These are phyloP conservation scores for Idaea dimidiata DNA, from an alignment of 2,888 invertebrate species.

Conservation along the genomic window DNA sequence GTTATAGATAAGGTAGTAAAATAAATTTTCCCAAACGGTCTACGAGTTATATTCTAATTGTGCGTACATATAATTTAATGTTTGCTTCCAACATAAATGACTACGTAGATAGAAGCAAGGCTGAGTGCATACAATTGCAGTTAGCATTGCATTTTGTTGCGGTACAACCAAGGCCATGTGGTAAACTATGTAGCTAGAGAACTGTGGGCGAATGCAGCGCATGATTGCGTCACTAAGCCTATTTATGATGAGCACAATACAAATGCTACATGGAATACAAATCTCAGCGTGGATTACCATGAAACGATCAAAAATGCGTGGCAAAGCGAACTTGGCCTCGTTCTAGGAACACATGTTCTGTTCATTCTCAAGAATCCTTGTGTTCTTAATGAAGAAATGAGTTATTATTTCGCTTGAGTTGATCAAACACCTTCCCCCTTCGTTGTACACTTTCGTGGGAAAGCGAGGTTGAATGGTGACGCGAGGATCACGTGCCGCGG, in stretches of 20 bases:
- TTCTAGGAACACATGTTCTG: conserved; percentile 21
- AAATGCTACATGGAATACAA: conserved; percentile 3
- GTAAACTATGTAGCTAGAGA: conserved; percentile 65
- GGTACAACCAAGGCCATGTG: conserved; percentile 72
- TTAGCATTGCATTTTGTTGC: conserved; percentile 64
- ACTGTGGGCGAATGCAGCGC: conserved; percentile 60
- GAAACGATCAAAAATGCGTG: conserved; percentile 7
- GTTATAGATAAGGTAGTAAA: no score
- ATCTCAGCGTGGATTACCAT: not conserved
- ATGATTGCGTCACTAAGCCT: conserved; percentile 53
- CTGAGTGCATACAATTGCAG: conserved; percentile 53
- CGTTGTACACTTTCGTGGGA: conserved; percentile 55
- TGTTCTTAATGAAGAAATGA: conserved; percentile 47
- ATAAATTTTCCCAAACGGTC: no score
- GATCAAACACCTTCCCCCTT: conserved; percentile 38
- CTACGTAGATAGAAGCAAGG: conserved; percentile 11
- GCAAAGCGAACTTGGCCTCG: conserved; percentile 43
- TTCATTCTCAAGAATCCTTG: conserved; percentile 38
- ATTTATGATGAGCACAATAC: conserved; percentile 27
- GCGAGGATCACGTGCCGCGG: conserved; percentile 50
- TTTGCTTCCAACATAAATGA: conserved; percentile 13
- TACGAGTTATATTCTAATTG: no score
- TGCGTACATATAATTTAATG: no score
- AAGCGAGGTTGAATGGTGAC: conserved; percentile 35
- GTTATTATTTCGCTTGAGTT: conserved; percentile 49